A percentile compares a stretch with the other conserved stretches of the same genome.
Conservation (phyloP, 2,888 invertebrate species). For the Cryptus armator region DNA sequence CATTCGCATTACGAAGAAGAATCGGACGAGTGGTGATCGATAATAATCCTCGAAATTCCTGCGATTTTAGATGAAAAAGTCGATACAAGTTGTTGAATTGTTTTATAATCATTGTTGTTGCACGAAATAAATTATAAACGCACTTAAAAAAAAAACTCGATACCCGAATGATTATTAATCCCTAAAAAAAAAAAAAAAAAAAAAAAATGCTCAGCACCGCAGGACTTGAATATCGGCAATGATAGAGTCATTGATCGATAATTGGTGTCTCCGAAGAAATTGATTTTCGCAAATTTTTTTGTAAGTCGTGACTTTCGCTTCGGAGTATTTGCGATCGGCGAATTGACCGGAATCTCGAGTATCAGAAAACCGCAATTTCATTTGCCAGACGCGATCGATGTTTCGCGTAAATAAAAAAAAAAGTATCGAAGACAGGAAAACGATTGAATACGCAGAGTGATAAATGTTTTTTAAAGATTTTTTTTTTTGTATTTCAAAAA, state of each 20-base stretch:
- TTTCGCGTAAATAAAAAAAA: neutral
- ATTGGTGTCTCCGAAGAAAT: too few species aligned
- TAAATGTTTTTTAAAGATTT: neutral
- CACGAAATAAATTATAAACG: constrained; percentile 16
- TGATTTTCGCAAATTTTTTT: too few species aligned
- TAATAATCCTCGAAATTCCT: neutral
- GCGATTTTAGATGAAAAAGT: neutral
- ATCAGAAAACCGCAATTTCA: too few species aligned
- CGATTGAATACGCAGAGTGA: neutral
- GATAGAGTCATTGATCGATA: neutral
- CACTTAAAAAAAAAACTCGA: neutral
- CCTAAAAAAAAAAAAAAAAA: constrained; percentile 43
- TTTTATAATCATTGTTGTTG: constrained; percentile 20
- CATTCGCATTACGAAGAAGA: constrained; percentile 33
- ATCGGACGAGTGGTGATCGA: constrained; percentile 69
- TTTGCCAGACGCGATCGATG: too few species aligned
- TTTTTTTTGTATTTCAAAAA: constrained; percentile 58
- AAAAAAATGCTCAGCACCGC: neutral
- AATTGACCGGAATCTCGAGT: too few species aligned
- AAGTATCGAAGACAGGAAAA: constrained; percentile 3
- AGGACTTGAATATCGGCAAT: neutral
- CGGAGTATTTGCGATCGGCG: too few species aligned
- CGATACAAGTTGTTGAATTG: constrained; percentile 14
- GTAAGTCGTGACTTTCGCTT: too few species aligned
- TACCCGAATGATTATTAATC: neutral